Evolutionary conservation across 2,797 vertebrate species (phyloP).

Genomic region (Yasuhikotakia modesta): DNA sequence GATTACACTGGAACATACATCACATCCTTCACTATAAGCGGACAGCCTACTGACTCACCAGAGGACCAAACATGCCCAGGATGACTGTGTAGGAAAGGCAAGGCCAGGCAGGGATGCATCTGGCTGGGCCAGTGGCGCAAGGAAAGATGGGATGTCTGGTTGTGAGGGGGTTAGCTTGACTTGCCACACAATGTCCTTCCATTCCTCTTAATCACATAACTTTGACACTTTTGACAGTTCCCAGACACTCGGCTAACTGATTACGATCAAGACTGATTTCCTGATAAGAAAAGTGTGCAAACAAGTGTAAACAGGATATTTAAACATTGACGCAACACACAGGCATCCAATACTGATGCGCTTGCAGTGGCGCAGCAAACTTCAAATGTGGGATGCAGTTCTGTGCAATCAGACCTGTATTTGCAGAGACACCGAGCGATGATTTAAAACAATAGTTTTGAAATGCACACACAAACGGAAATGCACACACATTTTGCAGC

Average conservation of each 20-base stretch:
- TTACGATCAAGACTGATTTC: slow-evolving; percentile 13
- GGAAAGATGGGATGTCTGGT: slow-evolving; percentile 21
- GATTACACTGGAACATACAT: slow-evolving; percentile 27
- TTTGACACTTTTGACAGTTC: background rate
- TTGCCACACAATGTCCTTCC: slow-evolving; percentile 57
- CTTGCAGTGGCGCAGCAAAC: background rate
- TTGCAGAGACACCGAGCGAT: slow-evolving; percentile 10
- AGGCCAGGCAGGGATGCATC: slow-evolving; percentile 7
- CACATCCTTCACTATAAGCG: background rate
- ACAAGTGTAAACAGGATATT: slow-evolving; percentile 40
- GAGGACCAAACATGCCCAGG: slow-evolving; percentile 57
- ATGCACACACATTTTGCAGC: slow-evolving; percentile 7
- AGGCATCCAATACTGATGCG: slow-evolving; percentile 26
- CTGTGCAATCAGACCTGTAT: background rate
- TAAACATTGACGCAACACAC: background rate
- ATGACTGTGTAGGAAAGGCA: slow-evolving; percentile 7
- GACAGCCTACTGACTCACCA: slow-evolving; percentile 63
- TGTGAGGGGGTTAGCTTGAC: slow-evolving; percentile 40
- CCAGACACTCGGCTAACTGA: background rate
- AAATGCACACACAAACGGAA: too few relatives aligned
- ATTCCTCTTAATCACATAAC: slow-evolving; percentile 23
- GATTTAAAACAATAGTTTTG: slow-evolving; percentile 34
- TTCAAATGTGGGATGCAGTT: background rate
- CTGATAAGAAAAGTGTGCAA: slow-evolving; percentile 13
- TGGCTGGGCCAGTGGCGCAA: background rate